These are phyloP conservation scores for Scolopax rusticola DNA, from an alignment of 2,797 vertebrate genomes.

Conservation along the genomic window DNA sequence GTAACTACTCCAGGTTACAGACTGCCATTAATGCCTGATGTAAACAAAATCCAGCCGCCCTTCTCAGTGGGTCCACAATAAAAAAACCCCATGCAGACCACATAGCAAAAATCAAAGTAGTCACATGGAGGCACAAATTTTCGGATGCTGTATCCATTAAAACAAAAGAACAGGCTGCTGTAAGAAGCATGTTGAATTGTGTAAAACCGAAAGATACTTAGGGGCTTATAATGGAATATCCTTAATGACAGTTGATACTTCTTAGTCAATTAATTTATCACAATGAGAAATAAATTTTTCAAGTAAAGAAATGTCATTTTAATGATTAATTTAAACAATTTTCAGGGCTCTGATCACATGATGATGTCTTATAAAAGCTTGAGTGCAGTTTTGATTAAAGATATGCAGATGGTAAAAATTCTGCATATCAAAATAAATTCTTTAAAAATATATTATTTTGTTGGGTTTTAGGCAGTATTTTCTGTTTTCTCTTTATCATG, in stretches of 20 bases:
- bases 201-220: background rate
- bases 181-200: background rate
- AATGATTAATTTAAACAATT: background rate
- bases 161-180: background rate
- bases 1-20: background rate
- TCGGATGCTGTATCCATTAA: background rate
- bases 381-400: conserved; percentile 22
- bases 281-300: background rate
- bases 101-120: background rate
- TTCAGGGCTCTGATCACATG: background rate
- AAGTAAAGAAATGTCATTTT: background rate
- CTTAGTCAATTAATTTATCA: background rate
- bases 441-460: background rate
- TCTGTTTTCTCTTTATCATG: background rate
- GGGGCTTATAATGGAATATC: background rate
- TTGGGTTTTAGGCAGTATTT: background rate
- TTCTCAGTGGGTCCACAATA: background rate
- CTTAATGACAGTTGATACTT: background rate
- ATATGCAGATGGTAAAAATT: background rate
- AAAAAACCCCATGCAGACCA: background rate
- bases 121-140: background rate
- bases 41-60: background rate
- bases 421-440: background rate
- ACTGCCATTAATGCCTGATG: too few relatives aligned
- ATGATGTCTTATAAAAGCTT: background rate